Evolutionary conservation across 2,888 invertebrate species (phyloP).

Genomic region (Xestia xanthographa): DNA sequence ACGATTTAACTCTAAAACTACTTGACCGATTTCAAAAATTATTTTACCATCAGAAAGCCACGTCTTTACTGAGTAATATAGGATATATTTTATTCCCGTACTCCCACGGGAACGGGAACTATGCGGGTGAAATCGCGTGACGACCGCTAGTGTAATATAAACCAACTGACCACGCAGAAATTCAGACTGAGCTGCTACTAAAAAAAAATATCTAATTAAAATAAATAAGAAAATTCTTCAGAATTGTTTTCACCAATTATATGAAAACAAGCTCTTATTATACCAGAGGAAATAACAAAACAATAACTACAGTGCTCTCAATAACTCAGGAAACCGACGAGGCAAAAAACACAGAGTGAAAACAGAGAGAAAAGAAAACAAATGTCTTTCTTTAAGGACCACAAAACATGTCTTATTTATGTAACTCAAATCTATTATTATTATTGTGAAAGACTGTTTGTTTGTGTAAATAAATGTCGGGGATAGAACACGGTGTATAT

Average conservation of each 20-base stretch:
- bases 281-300: slow-evolving; percentile 36
- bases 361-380: slow-evolving; percentile 20
- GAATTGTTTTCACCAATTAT: neutral
- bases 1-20: no score
- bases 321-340: slow-evolving; percentile 44
- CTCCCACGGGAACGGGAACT: no score
- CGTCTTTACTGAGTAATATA: no score
- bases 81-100: no score
- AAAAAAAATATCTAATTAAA: neutral
- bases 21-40: no score
- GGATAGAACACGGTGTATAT: slow-evolving; percentile 2
- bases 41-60: no score
- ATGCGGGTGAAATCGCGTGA: no score
- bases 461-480: slow-evolving; percentile 12
- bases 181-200: neutral
- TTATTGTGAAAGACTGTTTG: slow-evolving; percentile 3
- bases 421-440: slow-evolving; percentile 30
- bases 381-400: slow-evolving; percentile 23
- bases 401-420: slow-evolving; percentile 37
- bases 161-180: neutral
- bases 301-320: slow-evolving; percentile 32
- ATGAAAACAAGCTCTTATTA: slow-evolving; percentile 11
- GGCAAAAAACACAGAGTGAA: slow-evolving; percentile 41
- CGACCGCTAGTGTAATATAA: no score
- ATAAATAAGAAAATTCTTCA: neutral